Evolutionary conservation across 2,888 invertebrate genomes (phyloP).

Genomic region (Eudemis profundana): DNA sequence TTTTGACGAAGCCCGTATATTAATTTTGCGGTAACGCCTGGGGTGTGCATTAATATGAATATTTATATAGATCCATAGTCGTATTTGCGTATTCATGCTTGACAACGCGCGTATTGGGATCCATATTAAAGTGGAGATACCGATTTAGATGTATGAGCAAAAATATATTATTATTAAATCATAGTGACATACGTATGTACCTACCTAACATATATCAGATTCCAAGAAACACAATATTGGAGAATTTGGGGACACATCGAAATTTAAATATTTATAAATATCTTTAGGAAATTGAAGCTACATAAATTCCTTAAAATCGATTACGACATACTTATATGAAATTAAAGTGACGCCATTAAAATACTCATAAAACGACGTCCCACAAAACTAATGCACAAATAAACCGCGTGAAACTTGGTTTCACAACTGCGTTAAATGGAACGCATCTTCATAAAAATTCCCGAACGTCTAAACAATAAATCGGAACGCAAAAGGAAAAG

Average conservation of each 20-base stretch:
- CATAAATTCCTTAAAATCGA: constrained; percentile 6
- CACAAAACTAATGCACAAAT: constrained; percentile 21
- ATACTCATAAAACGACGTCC: constrained; percentile 17
- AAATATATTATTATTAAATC: not conserved
- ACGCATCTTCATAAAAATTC: constrained; percentile 56
- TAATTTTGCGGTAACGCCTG: constrained; percentile 72
- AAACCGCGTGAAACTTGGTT: constrained; percentile 31
- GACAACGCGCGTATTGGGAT: constrained; percentile 33
- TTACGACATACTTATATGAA: constrained; percentile 3
- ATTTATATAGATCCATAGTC: constrained; percentile 54
- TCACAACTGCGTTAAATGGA: constrained; percentile 38
- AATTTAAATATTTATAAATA: not conserved
- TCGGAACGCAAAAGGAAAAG: constrained; percentile 67
- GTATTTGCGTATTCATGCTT: constrained; percentile 42
- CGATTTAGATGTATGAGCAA: not conserved
- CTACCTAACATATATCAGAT: not conserved
- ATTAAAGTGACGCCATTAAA: constrained; percentile 31
- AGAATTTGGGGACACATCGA: not conserved
- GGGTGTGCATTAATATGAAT: constrained; percentile 71
- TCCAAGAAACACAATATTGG: not conserved
- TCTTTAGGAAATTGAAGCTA: not conserved
- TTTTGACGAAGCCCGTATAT: constrained; percentile 81
- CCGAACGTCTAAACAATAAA: constrained; percentile 66
- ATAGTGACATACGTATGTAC: not conserved
- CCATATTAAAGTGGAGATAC: constrained; percentile 26